Evolutionary conservation across 1,140 invertebrate genomes (phyloP), one percentile per base, ranked within the genome.

Genomic region (Holotrichia oblita): DNA sequence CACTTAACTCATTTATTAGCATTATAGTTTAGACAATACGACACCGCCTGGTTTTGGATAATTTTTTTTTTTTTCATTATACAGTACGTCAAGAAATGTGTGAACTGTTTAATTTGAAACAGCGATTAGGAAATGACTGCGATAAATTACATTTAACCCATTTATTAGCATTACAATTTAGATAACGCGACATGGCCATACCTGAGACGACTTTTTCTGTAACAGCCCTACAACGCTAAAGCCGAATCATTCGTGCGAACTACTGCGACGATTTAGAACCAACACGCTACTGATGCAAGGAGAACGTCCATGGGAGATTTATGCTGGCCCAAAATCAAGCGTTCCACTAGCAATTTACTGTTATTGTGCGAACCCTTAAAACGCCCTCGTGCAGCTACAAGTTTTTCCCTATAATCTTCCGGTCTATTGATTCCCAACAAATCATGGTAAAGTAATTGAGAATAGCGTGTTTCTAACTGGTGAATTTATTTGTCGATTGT

Each of bases 311-410:
- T 4, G 6, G 17, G 22, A 64, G 61, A 64, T 64, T 64, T 64
- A 64, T 64, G 61, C 61, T 10, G n/a, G 61, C n/a, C 4, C 61
- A 20, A 64, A 48, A 64, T 64, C 61, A 64, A 64, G 61, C 61
- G 17, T 64, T 64, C 22, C 17, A 27, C 61, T 64, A 22, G 61
- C 0, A 64, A 64, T 64, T 64, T 64, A 64, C 17, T 17, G 61
- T 22, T 64, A 64, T 22, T 64, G n/a, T 64, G 61, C 17, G 17
- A 10, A 10, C 61, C 22, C 61, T 27, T 64, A 22, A 3, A 64
- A 27, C 17, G 59, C 17, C 17, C 8, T 27, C 8, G 3, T 27
- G 17, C 17, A 64, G 61, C 17, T 20, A 6, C 61, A 20, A 8
- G 61, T 20, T 41, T 6, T 41, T 6, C 55, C n/a, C 12, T 64